These are phyloP conservation scores for Amazonetta brasiliensis DNA, from an alignment of 2,797 vertebrate species.

Conservation along the genomic window DNA sequence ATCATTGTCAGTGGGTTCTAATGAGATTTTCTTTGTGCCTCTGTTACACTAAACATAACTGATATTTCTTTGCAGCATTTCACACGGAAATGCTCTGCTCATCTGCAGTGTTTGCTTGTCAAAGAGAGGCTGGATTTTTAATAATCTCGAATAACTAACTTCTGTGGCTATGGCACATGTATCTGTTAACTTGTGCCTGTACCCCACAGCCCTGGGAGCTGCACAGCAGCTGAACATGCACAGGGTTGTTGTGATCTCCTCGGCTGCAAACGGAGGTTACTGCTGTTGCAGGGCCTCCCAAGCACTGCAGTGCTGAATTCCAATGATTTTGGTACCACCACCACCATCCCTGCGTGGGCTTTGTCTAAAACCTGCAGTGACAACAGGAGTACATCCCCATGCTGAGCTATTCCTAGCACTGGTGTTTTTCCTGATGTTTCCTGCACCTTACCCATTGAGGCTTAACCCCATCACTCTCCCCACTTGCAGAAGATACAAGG, in stretches of 20 bases:
- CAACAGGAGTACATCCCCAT: not conserved
- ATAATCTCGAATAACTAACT: not conserved
- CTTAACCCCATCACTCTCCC: not conserved
- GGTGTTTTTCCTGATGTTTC: not conserved
- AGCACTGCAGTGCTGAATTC: not conserved
- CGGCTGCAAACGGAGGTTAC: constrained; percentile 8
- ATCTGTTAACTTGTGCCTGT: not conserved
- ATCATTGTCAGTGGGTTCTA: not conserved
- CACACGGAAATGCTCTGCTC: rapidly evolving
- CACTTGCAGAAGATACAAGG: not conserved
- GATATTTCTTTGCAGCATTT: not conserved
- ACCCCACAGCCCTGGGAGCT: not conserved
- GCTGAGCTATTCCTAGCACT: not conserved
- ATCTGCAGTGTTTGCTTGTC: not conserved
- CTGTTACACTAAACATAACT: not conserved
- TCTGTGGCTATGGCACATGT: not conserved
- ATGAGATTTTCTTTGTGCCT: constrained; percentile 2
- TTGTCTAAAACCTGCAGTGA: not conserved
- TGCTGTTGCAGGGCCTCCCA: not conserved
- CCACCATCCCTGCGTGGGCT: not conserved
- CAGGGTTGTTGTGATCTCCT: not conserved
- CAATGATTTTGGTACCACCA: not conserved
- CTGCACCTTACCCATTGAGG: not conserved
- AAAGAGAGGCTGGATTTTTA: not conserved
- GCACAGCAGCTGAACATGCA: not conserved